These are phyloP conservation scores for Boloria selene DNA, from an alignment of 2,888 invertebrate genomes.

Conservation along the genomic window DNA sequence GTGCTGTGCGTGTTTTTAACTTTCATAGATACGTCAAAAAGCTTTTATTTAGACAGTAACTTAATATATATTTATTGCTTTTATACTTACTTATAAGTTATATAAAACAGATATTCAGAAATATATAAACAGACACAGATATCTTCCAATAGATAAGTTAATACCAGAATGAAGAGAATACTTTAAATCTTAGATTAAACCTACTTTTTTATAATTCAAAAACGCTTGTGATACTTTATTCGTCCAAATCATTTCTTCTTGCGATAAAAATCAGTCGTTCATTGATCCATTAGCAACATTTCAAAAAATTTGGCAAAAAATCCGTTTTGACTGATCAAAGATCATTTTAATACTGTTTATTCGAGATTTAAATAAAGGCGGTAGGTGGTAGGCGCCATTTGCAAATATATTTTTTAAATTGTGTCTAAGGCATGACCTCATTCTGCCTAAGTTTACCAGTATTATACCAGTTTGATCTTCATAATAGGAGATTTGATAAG, in stretches of 20 bases:
- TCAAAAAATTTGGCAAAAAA: constrained; percentile 19
- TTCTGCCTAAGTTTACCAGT: too few relatives aligned
- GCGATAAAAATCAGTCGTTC: constrained; percentile 18
- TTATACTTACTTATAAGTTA: not conserved
- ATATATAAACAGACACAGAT: too few relatives aligned
- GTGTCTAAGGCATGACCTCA: too few relatives aligned
- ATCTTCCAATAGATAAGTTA: constrained; percentile 13
- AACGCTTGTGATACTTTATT: constrained; percentile 1
- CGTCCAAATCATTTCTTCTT: not conserved
- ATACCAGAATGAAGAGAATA: constrained; percentile 16
- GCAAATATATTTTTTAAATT: too few relatives aligned
- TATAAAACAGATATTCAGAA: constrained; percentile 14
- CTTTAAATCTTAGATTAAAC: constrained; percentile 15
- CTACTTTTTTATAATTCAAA: constrained; percentile 12
- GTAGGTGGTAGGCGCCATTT: too few relatives aligned
- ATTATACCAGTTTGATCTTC: too few relatives aligned
- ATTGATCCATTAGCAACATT: constrained; percentile 8
- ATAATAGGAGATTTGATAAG: not conserved
- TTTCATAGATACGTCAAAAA: constrained; percentile 7
- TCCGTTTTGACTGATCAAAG: constrained; percentile 4
- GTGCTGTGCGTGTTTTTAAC: constrained; percentile 16
- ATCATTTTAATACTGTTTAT: not conserved
- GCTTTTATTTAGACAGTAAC: constrained; percentile 4
- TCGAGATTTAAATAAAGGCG: not conserved
- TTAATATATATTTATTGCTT: constrained; percentile 5